Conservation (phyloP, 2,888 invertebrate species). For the Liodrosophila aerea region DNA sequence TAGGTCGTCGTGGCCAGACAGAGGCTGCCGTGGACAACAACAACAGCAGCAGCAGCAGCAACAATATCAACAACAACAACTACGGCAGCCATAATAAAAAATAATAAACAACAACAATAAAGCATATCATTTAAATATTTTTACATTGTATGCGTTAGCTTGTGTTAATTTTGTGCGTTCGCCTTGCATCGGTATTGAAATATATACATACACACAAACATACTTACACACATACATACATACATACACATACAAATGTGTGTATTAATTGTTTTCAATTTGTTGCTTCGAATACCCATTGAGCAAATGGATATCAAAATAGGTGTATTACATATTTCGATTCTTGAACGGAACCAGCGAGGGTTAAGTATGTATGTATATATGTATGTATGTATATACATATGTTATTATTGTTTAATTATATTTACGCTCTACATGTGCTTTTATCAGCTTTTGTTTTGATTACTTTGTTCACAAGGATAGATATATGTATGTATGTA, state of each 20-base stretch:
- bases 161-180: conserved; percentile 50
- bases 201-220: conserved; percentile 19
- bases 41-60: conserved; percentile 19
- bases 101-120: conserved; percentile 31
- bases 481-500: too few relatives aligned
- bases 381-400: too few relatives aligned
- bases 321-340: neutral
- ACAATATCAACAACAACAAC: conserved; percentile 20
- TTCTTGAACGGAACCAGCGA: too few relatives aligned
- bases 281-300: conserved; percentile 5
- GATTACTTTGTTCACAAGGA: neutral
- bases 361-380: too few relatives aligned
- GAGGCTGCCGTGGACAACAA: conserved; percentile 37
- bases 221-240: conserved; percentile 22
- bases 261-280: conserved; percentile 32
- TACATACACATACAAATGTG: neutral
- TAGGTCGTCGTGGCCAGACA: conserved; percentile 71
- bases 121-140: conserved; percentile 69
- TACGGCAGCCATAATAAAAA: conserved; percentile 15
- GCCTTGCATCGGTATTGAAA: conserved; percentile 61
- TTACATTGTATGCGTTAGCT: conserved; percentile 50
- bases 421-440: too few relatives aligned
- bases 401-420: too few relatives aligned
- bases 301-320: neutral
- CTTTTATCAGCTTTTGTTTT: too few relatives aligned